Evolutionary conservation across 1,140 invertebrate genomes (phyloP).

Genomic region (Lanistes nyassanus): DNA sequence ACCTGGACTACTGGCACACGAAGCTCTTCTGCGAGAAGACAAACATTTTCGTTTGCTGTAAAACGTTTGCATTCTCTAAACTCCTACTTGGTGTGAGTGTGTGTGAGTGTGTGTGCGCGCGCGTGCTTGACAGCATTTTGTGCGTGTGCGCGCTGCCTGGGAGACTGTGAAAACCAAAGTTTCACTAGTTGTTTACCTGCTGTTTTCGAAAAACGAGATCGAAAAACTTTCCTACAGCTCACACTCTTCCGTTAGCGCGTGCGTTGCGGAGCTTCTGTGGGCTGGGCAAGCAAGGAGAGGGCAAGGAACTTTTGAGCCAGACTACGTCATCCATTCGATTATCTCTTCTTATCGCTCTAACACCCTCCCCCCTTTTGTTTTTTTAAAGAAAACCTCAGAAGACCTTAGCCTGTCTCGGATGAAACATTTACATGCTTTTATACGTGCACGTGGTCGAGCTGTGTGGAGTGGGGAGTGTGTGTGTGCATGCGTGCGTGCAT

Average conservation of each 20-base stretch:
- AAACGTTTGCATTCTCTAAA: neutral
- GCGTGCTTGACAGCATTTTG: constrained; percentile 3
- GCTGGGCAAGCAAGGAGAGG: neutral
- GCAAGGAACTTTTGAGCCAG: neutral
- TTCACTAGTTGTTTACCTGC: neutral
- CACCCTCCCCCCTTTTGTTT: neutral
- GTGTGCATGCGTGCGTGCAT: constrained; percentile 3
- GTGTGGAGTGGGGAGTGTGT: constrained; percentile 3
- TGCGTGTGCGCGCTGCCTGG: constrained; percentile 5
- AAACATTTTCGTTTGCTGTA: neutral
- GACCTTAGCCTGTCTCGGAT: too few species aligned
- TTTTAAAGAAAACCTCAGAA: too few species aligned
- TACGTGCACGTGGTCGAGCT: neutral
- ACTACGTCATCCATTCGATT: neutral
- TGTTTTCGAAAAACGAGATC: neutral
- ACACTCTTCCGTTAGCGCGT: neutral
- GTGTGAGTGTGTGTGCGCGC: neutral
- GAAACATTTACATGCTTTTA: neutral
- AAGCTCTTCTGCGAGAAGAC: neutral
- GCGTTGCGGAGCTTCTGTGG: neutral
- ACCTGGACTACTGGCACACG: neutral
- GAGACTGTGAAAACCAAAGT: too few species aligned
- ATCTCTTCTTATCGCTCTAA: neutral
- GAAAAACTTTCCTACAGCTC: neutral
- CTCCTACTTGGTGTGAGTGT: neutral